Base-by-base conservation (phyloP, 2,888 invertebrate genomes). In the Agapetus fuscipes region DNA sequence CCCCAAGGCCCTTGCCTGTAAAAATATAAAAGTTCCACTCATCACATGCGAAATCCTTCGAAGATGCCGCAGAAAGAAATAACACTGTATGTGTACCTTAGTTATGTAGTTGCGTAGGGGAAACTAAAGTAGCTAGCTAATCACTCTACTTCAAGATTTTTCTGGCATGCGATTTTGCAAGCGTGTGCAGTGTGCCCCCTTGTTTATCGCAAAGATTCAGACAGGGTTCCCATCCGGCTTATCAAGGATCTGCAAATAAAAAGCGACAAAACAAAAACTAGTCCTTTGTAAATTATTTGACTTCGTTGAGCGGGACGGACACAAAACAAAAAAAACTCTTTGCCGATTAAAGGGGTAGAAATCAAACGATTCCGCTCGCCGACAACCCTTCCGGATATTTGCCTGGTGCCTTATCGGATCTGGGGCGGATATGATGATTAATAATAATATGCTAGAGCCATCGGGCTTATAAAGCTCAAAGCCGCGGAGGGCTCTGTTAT, bases 401-500 rank as follows among this genome's bases (percentile, higher is more conserved):
- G 39, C 41, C 34, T 29, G 38, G 39, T 39, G 37, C 35, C 43
- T 46, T 41, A 46, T 46, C 46, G 37, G 46, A 43, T 46, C 29
- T 25, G 27, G 29, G 35, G 27, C 37, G 44, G 32, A 44, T 47
- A 47, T 47, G 31, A 44, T 41, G 47, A 47, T 47, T 47, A 44
- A n/a, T n/a, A n/a, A n/a, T n/a, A n/a, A 47, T 39, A 47, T 44
- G 39, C 47, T 39, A 47, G 44, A 44, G 44, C 47, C 34, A 47
- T 44, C 28, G 41, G 34, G 44, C 47, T 47, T 44, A 47, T 47
- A 44, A 46, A 46, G 44, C 44, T 47, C 47, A 36, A 17, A 29
- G 30, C 31, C 15, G 34, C 12, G 10, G 13, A 11, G 33, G 33
- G 31, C 7, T 5, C 17, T 17, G 6, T 17, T 28, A 4, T 6